Percentiles rank a stretch among this genome's conserved stretches.
These are phyloP conservation scores for Capitulum mitella DNA, from an alignment of 2,888 invertebrate species.

Conservation along the genomic window DNA sequence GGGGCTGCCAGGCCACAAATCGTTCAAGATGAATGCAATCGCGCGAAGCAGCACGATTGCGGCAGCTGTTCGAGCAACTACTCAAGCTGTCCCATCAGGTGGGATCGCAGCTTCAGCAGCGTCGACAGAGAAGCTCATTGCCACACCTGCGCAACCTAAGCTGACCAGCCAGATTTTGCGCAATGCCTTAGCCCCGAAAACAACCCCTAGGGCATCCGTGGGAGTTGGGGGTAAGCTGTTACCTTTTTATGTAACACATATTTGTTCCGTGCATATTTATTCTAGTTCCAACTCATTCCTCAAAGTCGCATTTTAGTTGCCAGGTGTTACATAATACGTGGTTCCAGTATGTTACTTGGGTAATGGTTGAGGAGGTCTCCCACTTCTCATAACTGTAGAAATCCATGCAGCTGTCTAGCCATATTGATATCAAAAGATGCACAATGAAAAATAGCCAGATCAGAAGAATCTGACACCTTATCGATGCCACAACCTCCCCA, in stretches of 20 bases:
- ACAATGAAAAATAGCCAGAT: no score
- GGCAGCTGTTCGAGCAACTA: not conserved
- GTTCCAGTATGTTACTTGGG: no score
- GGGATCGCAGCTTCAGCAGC: not conserved
- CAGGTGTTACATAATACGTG: no score
- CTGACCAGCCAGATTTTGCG: not conserved
- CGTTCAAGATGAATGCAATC: not conserved
- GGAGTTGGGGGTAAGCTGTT: not conserved
- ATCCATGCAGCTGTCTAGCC: not conserved
- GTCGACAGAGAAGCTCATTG: not conserved
- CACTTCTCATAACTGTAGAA: not conserved
- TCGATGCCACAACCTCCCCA: no score
- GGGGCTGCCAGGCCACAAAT: not conserved
- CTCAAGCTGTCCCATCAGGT: conserved; percentile 1
- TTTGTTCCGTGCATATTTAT: no score
- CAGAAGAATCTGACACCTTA: no score
- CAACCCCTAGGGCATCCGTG: not conserved
- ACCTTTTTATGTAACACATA: no score
- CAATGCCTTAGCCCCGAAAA: not conserved
- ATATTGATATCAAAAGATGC: no score
- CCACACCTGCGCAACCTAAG: conserved; percentile 15
- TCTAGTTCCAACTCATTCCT: no score
- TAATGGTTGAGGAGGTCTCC: no score
- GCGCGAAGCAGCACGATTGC: not conserved
- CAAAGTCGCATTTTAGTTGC: no score